Conservation (phyloP, 1,140 invertebrate genomes). For the Ectropis grisescens region DNA sequence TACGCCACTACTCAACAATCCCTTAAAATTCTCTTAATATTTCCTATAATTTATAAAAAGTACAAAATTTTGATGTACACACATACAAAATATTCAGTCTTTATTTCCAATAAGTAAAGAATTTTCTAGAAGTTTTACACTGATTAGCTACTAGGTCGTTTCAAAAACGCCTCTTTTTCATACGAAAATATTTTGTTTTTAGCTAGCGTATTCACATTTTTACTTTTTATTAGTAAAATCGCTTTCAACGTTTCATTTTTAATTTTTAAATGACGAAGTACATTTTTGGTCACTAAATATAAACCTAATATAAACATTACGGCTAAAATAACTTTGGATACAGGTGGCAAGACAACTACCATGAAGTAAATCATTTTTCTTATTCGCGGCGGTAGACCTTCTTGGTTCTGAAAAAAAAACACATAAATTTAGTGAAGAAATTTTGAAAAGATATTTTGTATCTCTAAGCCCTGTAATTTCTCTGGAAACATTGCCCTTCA, state of each 20-base stretch:
- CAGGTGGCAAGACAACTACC: conserved; percentile 58
- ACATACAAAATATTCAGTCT: too few relatives aligned
- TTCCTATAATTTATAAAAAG: too few relatives aligned
- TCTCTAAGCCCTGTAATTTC: too few relatives aligned
- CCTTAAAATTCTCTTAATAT: too few relatives aligned
- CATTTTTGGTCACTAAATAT: conserved; percentile 34
- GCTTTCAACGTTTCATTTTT: conserved; percentile 23
- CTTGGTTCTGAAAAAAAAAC: conserved; percentile 68
- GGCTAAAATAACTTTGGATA: conserved; percentile 34
- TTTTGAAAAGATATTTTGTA: too few relatives aligned
- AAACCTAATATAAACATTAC: conserved; percentile 29
- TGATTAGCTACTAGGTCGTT: conserved; percentile 25
- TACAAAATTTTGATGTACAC: too few relatives aligned
- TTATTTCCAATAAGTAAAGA: too few relatives aligned
- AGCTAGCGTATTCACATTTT: conserved; percentile 26
- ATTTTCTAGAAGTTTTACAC: too few relatives aligned
- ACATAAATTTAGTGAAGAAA: conserved; percentile 8
- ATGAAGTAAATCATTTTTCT: conserved; percentile 60
- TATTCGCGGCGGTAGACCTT: conserved; percentile 70
- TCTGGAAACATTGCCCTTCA: too few relatives aligned
- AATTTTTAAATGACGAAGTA: conserved; percentile 22
- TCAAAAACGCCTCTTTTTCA: conserved; percentile 48
- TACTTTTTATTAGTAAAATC: conserved; percentile 29
- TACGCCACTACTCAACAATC: too few relatives aligned
- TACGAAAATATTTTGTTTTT: conserved; percentile 40